phyloP scores from a whole-genome alignment of 2,797 vertebrate species.

The Otolemur crassicaudatus region DNA sequence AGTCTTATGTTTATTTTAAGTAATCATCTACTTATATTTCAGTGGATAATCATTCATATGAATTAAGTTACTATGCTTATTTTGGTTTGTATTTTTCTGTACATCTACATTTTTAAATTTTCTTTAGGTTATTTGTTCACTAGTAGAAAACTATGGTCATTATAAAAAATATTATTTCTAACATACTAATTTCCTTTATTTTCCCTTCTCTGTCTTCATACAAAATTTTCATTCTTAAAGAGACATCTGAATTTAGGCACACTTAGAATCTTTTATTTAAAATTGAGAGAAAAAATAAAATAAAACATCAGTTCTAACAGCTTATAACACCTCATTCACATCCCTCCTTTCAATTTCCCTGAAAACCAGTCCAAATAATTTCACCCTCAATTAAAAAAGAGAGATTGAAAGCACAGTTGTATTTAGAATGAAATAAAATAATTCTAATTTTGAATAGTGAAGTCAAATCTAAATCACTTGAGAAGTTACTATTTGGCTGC shows the following conservation, averaged over 20 bases:
- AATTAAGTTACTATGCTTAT: slow-evolving; percentile 41
- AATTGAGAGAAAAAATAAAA: slow-evolving; percentile 12
- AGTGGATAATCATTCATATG: slow-evolving; percentile 14
- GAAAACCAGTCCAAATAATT: not conserved
- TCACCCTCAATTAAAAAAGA: slow-evolving; percentile 1
- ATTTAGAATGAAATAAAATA: slow-evolving; percentile 60
- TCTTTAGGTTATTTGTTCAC: not conserved
- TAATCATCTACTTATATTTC: not conserved
- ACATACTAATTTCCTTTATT: not conserved
- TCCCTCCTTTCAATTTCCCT: slow-evolving; percentile 4
- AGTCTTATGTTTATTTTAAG: slow-evolving; percentile 26
- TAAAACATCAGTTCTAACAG: slow-evolving; percentile 11
- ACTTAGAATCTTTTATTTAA: not conserved
- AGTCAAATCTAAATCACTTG: slow-evolving; percentile 28
- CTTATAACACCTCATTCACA: slow-evolving; percentile 6
- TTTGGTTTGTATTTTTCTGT: not conserved
- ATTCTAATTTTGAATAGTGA: slow-evolving; percentile 60
- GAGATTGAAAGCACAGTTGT: not conserved
- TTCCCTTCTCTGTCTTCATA: not conserved
- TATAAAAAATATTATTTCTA: not conserved
- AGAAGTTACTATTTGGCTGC: not conserved
- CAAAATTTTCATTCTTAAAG: slow-evolving; percentile 14
- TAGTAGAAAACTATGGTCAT: not conserved
- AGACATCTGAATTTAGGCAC: not conserved
- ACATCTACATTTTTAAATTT: slow-evolving; percentile 36